These are phyloP conservation scores for Eristalinus aeneus DNA, from an alignment of 2,888 invertebrate species.

Conservation along the genomic window DNA sequence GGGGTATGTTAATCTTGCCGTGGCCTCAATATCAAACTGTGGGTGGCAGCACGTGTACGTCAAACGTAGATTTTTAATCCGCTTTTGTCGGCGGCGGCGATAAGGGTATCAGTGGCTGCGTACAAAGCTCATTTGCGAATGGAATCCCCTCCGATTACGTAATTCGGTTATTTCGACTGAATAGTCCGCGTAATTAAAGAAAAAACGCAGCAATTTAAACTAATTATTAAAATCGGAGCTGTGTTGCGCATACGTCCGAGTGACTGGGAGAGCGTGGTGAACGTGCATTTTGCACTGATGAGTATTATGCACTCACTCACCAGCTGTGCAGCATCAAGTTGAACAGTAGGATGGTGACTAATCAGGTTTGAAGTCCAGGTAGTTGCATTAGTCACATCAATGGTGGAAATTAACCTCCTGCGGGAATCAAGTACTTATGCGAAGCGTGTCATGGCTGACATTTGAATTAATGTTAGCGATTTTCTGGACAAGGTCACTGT, in stretches of 20 bases:
- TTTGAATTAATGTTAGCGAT: too few species aligned
- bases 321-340: too few species aligned
- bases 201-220: not conserved
- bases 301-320: not conserved
- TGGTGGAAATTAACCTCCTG: too few species aligned
- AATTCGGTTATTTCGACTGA: constrained; percentile 3
- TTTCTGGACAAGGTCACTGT: too few species aligned
- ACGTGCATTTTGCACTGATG: not conserved
- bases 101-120: not conserved
- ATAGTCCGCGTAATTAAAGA: not conserved
- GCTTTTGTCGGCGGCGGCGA: not conserved
- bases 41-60: not conserved
- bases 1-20: not conserved
- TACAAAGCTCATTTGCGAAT: not conserved
- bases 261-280: not conserved
- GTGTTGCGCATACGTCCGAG: not conserved
- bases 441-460: too few species aligned
- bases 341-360: too few species aligned
- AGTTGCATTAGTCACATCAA: too few species aligned
- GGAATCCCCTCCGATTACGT: not conserved
- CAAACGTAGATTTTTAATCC: not conserved
- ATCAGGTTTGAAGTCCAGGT: too few species aligned
- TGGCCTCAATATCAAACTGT: not conserved
- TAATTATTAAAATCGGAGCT: not conserved
- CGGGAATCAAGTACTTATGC: too few species aligned